Percentiles rank a stretch among this genome's conserved stretches.
Conservation (phyloP, 2,888 invertebrate genomes). For the Cabera pusaria region DNA sequence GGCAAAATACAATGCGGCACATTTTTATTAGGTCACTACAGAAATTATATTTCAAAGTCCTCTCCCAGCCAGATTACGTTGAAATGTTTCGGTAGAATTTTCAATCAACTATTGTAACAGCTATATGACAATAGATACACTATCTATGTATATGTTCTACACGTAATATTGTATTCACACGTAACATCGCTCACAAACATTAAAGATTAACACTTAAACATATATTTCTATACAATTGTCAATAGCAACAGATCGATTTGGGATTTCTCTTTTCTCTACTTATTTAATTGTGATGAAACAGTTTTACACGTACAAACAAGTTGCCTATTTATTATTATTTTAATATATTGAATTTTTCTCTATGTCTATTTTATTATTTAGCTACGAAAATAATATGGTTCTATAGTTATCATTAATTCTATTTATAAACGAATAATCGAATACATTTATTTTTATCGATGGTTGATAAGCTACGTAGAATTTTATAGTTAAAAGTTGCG, state of each 20-base stretch:
- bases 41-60: conserved; percentile 16
- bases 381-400: conserved; percentile 31
- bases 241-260: conserved; percentile 58
- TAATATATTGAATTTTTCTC: conserved; percentile 48
- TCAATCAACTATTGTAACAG: conserved; percentile 33
- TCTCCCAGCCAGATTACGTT: conserved; percentile 46
- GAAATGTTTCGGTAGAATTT: conserved; percentile 23
- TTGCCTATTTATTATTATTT: conserved; percentile 59
- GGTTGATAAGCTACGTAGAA: conserved; percentile 32
- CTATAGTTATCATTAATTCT: conserved; percentile 5
- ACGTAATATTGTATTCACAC: conserved; percentile 52
- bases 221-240: conserved; percentile 29
- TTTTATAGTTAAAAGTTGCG: conserved; percentile 24
- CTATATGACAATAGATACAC: conserved; percentile 24
- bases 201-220: conserved; percentile 67
- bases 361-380: conserved; percentile 39
- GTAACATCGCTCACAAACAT: conserved; percentile 39
- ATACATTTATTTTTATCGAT: conserved; percentile 24
- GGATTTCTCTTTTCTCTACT: conserved; percentile 15
- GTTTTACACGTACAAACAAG: conserved; percentile 65
- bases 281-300: conserved; percentile 20
- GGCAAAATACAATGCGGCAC: conserved; percentile 49
- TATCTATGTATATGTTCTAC: conserved; percentile 24
- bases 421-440: conserved; percentile 17
- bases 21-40: conserved; percentile 29